Base-by-base conservation (phyloP, 2,888 invertebrate genomes). In the Tenthredo mesomela region DNA sequence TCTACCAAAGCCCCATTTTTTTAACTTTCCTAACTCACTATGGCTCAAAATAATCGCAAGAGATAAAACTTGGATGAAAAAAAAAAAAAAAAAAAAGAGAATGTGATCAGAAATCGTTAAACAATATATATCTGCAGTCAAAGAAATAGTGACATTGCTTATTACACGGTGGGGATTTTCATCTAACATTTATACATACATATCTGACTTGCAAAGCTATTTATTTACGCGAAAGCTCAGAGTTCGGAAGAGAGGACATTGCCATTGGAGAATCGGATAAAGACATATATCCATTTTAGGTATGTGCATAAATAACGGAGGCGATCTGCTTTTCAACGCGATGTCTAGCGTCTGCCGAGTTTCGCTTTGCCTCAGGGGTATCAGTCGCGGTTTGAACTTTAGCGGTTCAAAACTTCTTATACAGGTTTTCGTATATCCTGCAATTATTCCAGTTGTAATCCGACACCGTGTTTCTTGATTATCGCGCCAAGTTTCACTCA, bases 311-410 rank as follows among this genome's bases (percentile, higher is more conserved):
- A 12, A 73, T 73, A n/a, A 25, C 43, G 15, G 1, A 25, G 33
- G 37, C 43, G 43, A 75, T 40, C 47, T 47, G 47, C 75, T 75
- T 75, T 75, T 75, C 75, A 75, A 18, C 75, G 25, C 40, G 47
- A 21, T 25, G 47, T 47, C 43, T 75, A n/a, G n/a, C 75, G 75
- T 75, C 75, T 37, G 21, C 58, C 25, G 82, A 85, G 65, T 85
- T 85, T 80, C 61, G 37, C 77, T 50, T 85, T 18, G 43, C 71
- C 71, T 71, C 70, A 50, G 67, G 71, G 33, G 78, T 7, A 67
- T 84, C 29, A 15, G 47, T 47, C 47, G 21, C 29, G 37, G 47
- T 75, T 70, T 40, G 9, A 75, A 75, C n/a, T 75, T 75, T 75
- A 25, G 75, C 75, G 75, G 47, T 21, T 75, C n/a, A 25, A 43